These are phyloP conservation scores for Tympanoctomys barrerae DNA, from an alignment of 2,797 vertebrate species.

Conservation along the genomic window DNA sequence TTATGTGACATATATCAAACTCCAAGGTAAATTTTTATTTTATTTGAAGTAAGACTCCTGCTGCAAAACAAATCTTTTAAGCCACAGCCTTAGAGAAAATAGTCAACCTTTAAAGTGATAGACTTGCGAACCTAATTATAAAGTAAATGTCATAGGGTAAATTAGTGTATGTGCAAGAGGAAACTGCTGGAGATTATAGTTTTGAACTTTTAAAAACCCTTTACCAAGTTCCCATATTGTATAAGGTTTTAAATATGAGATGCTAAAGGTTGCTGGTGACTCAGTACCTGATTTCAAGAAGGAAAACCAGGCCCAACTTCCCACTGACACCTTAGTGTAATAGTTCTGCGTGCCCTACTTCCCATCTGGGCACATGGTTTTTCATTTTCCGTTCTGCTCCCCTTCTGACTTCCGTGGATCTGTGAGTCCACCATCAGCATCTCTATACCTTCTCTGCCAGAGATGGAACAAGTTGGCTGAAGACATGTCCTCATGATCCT, in stretches of 20 bases:
- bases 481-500: neutral
- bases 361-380: neutral
- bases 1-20: neutral
- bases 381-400: neutral
- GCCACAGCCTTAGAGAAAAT: constrained; percentile 65
- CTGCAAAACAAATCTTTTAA: constrained; percentile 70
- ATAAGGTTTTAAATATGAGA: constrained; percentile 30
- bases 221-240: constrained; percentile 42
- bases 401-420: neutral
- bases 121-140: constrained; percentile 79
- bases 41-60: constrained; percentile 69
- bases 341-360: neutral
- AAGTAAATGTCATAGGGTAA: constrained; percentile 77
- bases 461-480: neutral
- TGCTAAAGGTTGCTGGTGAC: constrained; percentile 4
- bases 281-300: neutral
- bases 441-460: neutral
- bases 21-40: constrained; percentile 64
- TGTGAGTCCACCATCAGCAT: neutral
- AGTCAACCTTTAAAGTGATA: constrained; percentile 80
- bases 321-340: neutral
- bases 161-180: constrained; percentile 62
- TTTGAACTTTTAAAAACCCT: constrained; percentile 52
- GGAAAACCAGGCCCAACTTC: neutral
- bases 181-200: constrained; percentile 53